These are phyloP conservation scores for Epicauta chinensis DNA, from an alignment of 1,140 invertebrate genomes.

Conservation along the genomic window DNA sequence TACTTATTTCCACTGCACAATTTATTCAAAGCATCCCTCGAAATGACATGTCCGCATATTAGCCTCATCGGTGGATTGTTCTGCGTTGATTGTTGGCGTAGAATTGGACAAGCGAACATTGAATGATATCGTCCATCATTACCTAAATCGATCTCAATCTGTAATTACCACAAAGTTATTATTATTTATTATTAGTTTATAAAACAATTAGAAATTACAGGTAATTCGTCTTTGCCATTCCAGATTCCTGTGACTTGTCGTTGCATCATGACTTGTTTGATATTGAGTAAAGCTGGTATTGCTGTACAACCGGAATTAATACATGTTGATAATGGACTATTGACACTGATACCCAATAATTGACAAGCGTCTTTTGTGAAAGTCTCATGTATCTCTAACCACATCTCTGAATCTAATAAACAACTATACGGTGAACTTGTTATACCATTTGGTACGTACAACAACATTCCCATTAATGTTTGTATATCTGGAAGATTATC, in stretches of 20 bases:
- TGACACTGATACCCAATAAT: constrained; percentile 82
- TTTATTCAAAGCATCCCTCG: constrained; percentile 92
- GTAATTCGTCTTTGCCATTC: constrained; percentile 93
- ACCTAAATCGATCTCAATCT: constrained; percentile 90
- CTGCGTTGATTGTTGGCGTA: constrained; percentile 93
- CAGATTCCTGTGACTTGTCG: constrained; percentile 91
- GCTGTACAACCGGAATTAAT: constrained; percentile 90
- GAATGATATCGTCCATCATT: constrained; percentile 90
- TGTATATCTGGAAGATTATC: constrained; percentile 60
- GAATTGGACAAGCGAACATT: constrained; percentile 96
- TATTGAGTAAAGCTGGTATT: constrained; percentile 87
- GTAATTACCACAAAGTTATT: too few species aligned
- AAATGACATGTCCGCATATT: constrained; percentile 97
- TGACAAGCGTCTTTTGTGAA: constrained; percentile 91
- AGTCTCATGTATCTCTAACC: constrained; percentile 72
- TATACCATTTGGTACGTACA: constrained; percentile 75
- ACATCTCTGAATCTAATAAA: constrained; percentile 70
- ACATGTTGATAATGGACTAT: constrained; percentile 57
- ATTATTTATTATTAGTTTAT: too few species aligned
- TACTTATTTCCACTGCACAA: constrained; percentile 90
- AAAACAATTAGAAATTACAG: constrained; percentile 59
- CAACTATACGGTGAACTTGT: constrained; percentile 75
- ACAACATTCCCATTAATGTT: constrained; percentile 79
- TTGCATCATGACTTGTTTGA: constrained; percentile 94
- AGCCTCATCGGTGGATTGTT: constrained; percentile 95